phyloP scores from a whole-genome alignment of 2,113 vertebrate genomes.

The Bubo bubo region DNA sequence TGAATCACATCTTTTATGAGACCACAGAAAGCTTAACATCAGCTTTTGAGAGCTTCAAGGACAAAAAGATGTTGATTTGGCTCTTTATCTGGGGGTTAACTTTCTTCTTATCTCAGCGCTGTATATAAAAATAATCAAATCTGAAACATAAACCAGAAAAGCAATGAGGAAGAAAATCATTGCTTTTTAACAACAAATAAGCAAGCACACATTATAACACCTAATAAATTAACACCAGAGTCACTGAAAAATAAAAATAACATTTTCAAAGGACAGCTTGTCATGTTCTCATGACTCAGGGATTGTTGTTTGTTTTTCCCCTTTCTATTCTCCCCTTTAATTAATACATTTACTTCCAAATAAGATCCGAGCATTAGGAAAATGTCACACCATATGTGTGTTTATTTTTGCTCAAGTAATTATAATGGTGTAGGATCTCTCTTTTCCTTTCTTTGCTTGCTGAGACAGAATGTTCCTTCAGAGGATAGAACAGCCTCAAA shows the following conservation, averaged over 20 bases:
- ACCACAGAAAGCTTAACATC: not conserved
- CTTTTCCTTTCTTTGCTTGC: conserved; percentile 46
- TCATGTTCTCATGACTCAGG: conserved; percentile 61
- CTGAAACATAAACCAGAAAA: conserved; percentile 1
- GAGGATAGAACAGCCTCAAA: conserved; percentile 60
- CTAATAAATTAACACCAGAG: conserved; percentile 43
- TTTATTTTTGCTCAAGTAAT: conserved; percentile 70
- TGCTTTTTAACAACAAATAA: conserved; percentile 39
- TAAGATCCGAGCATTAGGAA: conserved; percentile 64
- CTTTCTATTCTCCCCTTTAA: conserved; percentile 48
- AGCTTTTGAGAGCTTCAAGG: not conserved
- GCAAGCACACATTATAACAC: not conserved
- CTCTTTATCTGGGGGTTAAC: not conserved
- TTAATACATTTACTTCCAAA: conserved; percentile 70
- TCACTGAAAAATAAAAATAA: conserved; percentile 57
- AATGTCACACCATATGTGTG: conserved; percentile 73
- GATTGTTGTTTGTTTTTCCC: conserved; percentile 50
- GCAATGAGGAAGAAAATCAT: not conserved
- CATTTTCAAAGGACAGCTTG: conserved; percentile 58
- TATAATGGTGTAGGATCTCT: conserved; percentile 57
- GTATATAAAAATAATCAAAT: conserved; percentile 18
- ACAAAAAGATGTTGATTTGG: conserved; percentile 18
- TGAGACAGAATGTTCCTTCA: conserved; percentile 68
- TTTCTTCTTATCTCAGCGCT: conserved; percentile 1
- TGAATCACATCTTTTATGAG: not conserved